A percentile compares a stretch with the other conserved stretches of the same genome.
Evolutionary conservation across 2,113 vertebrate genomes (phyloP).

Genomic region (Rhynchomys soricoides): DNA sequence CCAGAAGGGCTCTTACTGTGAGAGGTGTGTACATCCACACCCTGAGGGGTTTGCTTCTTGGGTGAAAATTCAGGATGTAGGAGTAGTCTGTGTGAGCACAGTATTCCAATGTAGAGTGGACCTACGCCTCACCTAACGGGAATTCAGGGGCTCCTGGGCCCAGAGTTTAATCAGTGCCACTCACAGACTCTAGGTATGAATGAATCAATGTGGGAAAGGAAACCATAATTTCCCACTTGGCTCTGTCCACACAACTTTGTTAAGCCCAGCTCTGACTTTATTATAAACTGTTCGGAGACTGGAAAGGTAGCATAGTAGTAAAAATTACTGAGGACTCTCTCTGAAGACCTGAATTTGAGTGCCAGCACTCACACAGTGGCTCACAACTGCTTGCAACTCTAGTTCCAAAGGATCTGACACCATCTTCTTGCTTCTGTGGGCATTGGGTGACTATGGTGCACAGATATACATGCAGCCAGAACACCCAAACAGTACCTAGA

Average conservation of each 20-base stretch:
- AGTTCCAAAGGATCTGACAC: background rate
- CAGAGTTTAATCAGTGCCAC: background rate
- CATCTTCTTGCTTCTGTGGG: background rate
- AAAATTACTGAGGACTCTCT: background rate
- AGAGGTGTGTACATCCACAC: background rate
- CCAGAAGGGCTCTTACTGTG: background rate
- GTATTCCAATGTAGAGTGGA: background rate
- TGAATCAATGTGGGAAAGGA: too few species aligned
- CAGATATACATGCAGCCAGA: background rate
- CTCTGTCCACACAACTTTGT: accelerated
- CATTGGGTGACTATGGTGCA: background rate
- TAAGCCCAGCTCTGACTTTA: background rate
- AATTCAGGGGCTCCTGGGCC: background rate
- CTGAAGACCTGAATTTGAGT: background rate
- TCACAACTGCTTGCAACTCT: background rate
- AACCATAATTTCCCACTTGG: accelerated
- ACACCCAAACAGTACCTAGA: background rate
- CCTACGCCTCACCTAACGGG: accelerated
- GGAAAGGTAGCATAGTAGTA: too few species aligned
- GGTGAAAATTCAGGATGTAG: too few species aligned
- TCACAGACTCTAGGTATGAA: background rate
- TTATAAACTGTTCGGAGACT: background rate
- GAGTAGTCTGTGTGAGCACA: accelerated
- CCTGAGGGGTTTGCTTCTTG: background rate
- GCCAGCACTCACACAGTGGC: background rate